Evolutionary conservation across 2,113 vertebrate genomes (phyloP).

Genomic region (Arothron firmamentum): DNA sequence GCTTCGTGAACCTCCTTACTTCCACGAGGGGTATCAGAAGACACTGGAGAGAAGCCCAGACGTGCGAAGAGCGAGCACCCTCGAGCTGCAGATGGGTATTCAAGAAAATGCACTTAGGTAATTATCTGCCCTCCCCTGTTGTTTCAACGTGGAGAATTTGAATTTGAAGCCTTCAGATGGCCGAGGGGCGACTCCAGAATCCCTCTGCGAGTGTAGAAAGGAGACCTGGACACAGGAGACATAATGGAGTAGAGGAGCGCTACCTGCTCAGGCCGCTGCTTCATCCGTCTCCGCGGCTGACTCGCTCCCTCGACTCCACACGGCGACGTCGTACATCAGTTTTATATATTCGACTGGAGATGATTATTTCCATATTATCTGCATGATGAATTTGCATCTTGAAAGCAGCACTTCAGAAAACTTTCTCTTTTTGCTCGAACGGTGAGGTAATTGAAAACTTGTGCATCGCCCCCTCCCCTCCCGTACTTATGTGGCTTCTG

Average conservation of each 20-base stretch:
- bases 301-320: too few relatives aligned
- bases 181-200: constrained; percentile 52
- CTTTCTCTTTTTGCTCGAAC: too few relatives aligned
- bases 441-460: too few relatives aligned
- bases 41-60: constrained; percentile 39
- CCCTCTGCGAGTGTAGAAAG: constrained; percentile 39
- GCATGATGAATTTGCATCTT: background rate
- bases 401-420: constrained; percentile 1
- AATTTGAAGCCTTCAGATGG: constrained; percentile 67
- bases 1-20: constrained; percentile 61
- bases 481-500: too few relatives aligned
- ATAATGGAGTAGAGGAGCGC: constrained; percentile 2
- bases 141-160: constrained; percentile 68
- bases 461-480: too few relatives aligned
- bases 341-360: background rate
- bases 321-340: background rate
- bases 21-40: constrained; percentile 56
- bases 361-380: background rate
- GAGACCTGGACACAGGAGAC: constrained; percentile 17
- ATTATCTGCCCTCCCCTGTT: constrained; percentile 76
- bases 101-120: constrained; percentile 74
- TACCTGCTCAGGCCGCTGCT: too few relatives aligned
- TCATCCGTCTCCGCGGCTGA: too few relatives aligned
- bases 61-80: constrained; percentile 60
- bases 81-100: constrained; percentile 73